phyloP scores from a whole-genome alignment of 2,797 vertebrate genomes.

The Danio albolineatus region DNA sequence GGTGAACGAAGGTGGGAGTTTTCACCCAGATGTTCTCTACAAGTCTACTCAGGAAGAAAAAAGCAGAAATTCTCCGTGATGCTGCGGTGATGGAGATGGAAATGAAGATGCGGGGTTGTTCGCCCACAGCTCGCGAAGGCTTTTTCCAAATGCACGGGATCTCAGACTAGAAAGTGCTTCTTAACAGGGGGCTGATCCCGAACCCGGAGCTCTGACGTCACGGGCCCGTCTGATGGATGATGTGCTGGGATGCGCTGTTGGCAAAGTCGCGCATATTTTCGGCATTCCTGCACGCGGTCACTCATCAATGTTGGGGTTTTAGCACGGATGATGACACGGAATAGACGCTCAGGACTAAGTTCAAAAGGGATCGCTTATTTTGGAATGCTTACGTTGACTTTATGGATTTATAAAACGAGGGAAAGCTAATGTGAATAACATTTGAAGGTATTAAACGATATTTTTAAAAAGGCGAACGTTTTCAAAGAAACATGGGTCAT shows the following conservation, averaged over 20 bases:
- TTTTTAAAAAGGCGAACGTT: background rate
- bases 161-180: conserved; percentile 83
- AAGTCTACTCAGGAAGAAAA: conserved; percentile 12
- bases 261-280: conserved; percentile 90
- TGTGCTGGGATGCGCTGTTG: conserved; percentile 72
- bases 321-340: background rate
- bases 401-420: background rate
- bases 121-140: conserved; percentile 69
- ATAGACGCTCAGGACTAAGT: background rate
- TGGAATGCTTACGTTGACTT: background rate
- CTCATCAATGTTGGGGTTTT: conserved; percentile 61
- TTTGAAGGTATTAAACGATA: background rate
- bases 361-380: background rate
- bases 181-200: conserved; percentile 94
- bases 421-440: background rate
- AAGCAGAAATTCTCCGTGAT: conserved; percentile 62
- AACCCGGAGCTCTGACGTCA: conserved; percentile 89
- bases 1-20: background rate
- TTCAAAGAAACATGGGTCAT: background rate
- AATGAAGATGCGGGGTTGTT: conserved; percentile 60
- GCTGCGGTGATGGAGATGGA: conserved; percentile 49
- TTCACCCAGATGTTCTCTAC: conserved; percentile 48
- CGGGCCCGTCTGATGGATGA: conserved; percentile 78
- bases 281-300: conserved; percentile 90
- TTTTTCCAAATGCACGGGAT: conserved; percentile 87